A percentile compares a stretch with the other conserved stretches of the same genome.
phyloP scores from a whole-genome alignment of 2,113 vertebrate genomes.

The Talpa occidentalis region DNA sequence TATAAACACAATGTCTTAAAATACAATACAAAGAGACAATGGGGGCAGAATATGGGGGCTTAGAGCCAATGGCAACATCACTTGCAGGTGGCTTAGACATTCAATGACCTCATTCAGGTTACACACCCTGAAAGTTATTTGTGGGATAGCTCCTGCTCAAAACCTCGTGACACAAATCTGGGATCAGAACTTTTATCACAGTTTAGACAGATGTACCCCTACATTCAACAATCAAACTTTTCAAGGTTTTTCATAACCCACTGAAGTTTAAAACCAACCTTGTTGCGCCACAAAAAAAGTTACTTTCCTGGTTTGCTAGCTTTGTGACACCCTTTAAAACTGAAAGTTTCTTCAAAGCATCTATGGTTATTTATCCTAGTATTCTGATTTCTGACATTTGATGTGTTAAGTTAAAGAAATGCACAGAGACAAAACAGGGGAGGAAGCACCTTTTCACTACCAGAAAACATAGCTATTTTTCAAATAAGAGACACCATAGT shows the following conservation, averaged over 20 bases:
- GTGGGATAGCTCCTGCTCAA: background rate
- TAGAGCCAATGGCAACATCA: background rate
- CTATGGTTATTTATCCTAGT: conserved; percentile 2
- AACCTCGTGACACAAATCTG: conserved; percentile 7
- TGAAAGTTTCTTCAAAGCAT: conserved; percentile 19
- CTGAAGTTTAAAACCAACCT: background rate
- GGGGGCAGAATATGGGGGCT: background rate
- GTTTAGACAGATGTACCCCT: background rate
- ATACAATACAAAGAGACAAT: background rate
- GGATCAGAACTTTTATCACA: conserved; percentile 35
- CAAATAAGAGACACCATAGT: conserved; percentile 23
- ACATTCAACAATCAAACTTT: conserved; percentile 7
- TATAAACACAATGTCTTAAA: background rate
- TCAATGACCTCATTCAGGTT: background rate
- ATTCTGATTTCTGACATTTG: background rate
- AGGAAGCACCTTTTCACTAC: background rate
- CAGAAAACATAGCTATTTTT: conserved; percentile 39
- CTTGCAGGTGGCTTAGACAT: background rate
- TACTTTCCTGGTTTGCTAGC: background rate
- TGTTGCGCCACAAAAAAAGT: background rate
- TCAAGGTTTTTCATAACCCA: conserved; percentile 42
- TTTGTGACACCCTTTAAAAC: conserved; percentile 11
- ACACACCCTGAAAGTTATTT: conserved; percentile 37
- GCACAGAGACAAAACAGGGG: conserved; percentile 38
- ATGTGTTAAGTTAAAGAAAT: conserved; percentile 32